A percentile compares a stretch with the other conserved stretches of the same genome.
Evolutionary conservation across 2,888 invertebrate species (phyloP).

Genomic region (Sesia bembeciformis): DNA sequence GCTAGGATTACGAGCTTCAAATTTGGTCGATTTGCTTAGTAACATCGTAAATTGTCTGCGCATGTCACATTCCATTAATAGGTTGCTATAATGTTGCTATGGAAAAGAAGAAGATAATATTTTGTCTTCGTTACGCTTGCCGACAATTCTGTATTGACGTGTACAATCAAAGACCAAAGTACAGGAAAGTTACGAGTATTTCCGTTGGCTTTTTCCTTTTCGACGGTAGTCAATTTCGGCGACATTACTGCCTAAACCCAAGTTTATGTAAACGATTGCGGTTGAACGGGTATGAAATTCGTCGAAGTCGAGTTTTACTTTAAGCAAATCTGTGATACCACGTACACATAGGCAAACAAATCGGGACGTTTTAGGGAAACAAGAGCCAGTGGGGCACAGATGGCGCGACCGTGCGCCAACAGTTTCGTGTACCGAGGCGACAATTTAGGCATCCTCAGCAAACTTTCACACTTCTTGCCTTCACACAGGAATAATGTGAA

Average conservation of each 20-base stretch:
- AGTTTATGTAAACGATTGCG: neutral
- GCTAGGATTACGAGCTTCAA: too few relatives aligned
- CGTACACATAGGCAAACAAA: neutral
- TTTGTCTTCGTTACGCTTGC: too few relatives aligned
- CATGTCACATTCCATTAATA: too few relatives aligned
- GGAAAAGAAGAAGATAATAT: too few relatives aligned
- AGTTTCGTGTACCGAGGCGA: constrained; percentile 32
- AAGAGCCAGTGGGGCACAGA: constrained; percentile 21
- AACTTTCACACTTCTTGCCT: constrained; percentile 39
- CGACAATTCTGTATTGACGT: neutral
- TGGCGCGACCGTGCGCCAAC: constrained; percentile 26
- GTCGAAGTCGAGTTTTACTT: neutral
- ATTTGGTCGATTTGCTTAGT: too few relatives aligned
- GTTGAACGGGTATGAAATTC: neutral
- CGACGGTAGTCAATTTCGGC: neutral
- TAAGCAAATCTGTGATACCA: neutral
- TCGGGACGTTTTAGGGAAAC: neutral
- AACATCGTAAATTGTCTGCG: too few relatives aligned
- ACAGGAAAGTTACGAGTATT: neutral
- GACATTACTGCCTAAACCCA: neutral
- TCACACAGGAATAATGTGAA: constrained; percentile 46
- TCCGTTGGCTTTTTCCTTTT: neutral
- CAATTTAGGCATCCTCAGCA: constrained; percentile 39
- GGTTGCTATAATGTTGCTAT: too few relatives aligned
- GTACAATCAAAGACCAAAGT: neutral